These are phyloP conservation scores for Torymus auratus DNA, from an alignment of 2,888 invertebrate genomes.

Conservation along the genomic window DNA sequence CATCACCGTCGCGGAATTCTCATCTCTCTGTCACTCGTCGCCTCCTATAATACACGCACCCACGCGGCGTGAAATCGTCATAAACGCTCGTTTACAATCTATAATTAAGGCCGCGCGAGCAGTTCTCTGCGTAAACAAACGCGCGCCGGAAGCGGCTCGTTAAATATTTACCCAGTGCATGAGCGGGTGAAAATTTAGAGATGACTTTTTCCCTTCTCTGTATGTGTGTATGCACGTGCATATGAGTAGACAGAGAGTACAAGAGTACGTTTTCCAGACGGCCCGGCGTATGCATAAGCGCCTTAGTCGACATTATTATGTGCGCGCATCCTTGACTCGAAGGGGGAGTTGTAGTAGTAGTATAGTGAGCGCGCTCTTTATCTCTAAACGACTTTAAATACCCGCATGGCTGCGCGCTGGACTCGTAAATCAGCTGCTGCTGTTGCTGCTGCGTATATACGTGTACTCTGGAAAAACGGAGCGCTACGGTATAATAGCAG, in stretches of 20 bases:
- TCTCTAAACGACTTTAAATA: conserved; percentile 45
- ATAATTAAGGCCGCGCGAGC: conserved; percentile 54
- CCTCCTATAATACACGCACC: no score
- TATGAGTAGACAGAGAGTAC: no score
- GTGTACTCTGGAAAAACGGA: not conserved
- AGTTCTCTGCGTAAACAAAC: conserved; percentile 45
- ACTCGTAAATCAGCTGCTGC: conserved; percentile 46
- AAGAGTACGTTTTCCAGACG: no score
- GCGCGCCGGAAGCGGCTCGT: conserved; percentile 51
- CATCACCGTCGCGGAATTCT: no score
- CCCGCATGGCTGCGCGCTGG: conserved; percentile 24
- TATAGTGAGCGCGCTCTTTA: not conserved
- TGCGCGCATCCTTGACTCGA: no score
- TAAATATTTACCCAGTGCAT: conserved; percentile 57
- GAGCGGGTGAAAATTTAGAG: not conserved
- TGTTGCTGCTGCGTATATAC: not conserved
- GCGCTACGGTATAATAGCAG: no score
- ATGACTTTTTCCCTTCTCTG: no score
- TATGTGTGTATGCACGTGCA: no score
- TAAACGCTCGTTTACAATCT: conserved; percentile 54
- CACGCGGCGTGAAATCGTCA: conserved; percentile 8
- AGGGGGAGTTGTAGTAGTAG: no score
- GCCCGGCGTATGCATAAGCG: no score
- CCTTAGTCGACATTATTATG: no score
- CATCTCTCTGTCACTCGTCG: no score